These are phyloP conservation scores for Stenichneumon culpator DNA, from an alignment of 2,888 invertebrate genomes.

Conservation along the genomic window DNA sequence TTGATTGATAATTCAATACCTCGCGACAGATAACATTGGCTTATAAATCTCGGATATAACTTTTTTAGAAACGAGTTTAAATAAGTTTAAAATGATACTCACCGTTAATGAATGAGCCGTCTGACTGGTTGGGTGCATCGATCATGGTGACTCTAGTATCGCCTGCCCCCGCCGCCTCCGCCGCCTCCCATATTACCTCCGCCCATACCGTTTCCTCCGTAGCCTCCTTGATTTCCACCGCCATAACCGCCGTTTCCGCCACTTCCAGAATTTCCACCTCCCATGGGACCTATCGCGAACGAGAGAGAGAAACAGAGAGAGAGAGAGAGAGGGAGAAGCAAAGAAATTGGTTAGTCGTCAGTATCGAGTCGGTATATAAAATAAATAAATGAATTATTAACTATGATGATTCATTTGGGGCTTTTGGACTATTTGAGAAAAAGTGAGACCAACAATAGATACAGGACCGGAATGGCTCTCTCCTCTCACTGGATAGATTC, in stretches of 20 bases:
- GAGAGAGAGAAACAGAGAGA: constrained; percentile 2
- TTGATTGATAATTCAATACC: constrained; percentile 26
- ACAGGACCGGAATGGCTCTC: neutral
- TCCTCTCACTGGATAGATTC: neutral
- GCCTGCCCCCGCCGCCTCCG: constrained; percentile 81
- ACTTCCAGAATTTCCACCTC: constrained; percentile 83
- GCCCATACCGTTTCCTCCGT: constrained; percentile 84
- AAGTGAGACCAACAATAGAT: neutral
- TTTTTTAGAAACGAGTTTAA: neutral
- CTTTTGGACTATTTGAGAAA: neutral
- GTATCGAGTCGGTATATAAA: neutral
- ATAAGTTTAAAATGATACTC: constrained; percentile 71
- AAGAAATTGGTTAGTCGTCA: neutral
- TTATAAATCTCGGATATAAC: neutral
- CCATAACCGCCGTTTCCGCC: constrained; percentile 86
- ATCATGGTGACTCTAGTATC: constrained; percentile 78
- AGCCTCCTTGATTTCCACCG: constrained; percentile 84
- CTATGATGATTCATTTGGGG: neutral
- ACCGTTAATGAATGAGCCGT: constrained; percentile 78
- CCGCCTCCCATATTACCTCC: constrained; percentile 85
- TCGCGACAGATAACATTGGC: constrained; percentile 6
- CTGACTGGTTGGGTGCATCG: constrained; percentile 53
- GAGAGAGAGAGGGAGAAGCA: neutral
- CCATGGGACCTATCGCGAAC: constrained; percentile 77
- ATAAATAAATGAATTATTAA: neutral